Percentiles rank a stretch among this genome's conserved stretches.
Conservation (phyloP, 2,797 vertebrate genomes). For the Lateolabrax maculatus region DNA sequence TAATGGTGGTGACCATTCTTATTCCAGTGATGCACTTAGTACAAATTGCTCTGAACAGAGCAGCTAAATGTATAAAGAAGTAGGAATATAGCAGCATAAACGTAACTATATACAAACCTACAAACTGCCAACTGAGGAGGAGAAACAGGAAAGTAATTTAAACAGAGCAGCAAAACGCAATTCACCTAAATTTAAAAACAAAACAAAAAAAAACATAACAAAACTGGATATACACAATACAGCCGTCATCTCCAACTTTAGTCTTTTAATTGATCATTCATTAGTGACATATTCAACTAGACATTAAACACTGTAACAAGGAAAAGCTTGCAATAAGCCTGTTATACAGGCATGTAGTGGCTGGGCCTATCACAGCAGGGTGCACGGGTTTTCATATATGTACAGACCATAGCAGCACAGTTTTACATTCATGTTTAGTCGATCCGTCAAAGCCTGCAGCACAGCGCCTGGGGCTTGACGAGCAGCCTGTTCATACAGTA, state of each 20-base stretch:
- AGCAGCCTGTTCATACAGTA: constrained; percentile 20
- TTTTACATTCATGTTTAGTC: constrained; percentile 60
- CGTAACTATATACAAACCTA: not conserved
- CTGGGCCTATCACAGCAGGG: not conserved
- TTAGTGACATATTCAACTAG: not conserved
- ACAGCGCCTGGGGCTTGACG: not conserved
- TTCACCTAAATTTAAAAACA: not conserved
- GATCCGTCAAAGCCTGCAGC: not conserved
- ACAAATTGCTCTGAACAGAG: not conserved
- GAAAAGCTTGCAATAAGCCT: not conserved
- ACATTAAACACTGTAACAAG: not conserved
- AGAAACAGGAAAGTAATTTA: not conserved
- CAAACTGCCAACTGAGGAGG: not conserved
- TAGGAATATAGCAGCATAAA: not conserved
- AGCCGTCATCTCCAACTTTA: not conserved
- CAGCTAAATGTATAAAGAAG: not conserved
- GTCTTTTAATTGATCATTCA: constrained; percentile 26
- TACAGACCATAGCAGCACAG: constrained; percentile 52
- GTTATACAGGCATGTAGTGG: not conserved
- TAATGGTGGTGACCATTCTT: not conserved
- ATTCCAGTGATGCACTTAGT: not conserved
- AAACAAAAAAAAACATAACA: not conserved
- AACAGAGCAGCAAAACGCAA: not conserved
- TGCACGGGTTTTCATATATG: constrained; percentile 7
- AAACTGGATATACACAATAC: not conserved